Base-by-base conservation (phyloP, 2,797 vertebrate genomes). In the Emys orbicularis region DNA sequence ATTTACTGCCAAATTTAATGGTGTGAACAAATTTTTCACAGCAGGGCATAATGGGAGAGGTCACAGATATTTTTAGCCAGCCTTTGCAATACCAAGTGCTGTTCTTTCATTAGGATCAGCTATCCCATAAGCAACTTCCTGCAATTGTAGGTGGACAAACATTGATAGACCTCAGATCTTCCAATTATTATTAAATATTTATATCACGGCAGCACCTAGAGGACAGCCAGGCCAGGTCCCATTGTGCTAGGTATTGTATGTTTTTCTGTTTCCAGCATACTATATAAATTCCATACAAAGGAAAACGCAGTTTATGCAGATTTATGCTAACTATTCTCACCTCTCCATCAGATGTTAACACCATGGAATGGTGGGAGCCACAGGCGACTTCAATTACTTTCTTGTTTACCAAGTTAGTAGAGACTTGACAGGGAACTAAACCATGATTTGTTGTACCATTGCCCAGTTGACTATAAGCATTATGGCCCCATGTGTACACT, bases 401-500 rank as follows among this genome's bases (percentile, higher is more conserved):
- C 98, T 99, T 99, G 97, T 98, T 99, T 27, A 99, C 98, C 90
- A 99, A 98, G 96, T 99, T 99, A 93, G 99, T 99, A 94, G 99
- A 99, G 87, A 99, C 99, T 85, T 99, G 98, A 83, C 99, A 99
- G 6, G 99, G 99, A 90, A 98, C 94, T 50, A 99, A 97, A 25
- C 99, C 98, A 6, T 99, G 99, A 97, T 99, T 99, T 86, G 99
- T 99, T 86, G 99, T 99, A 44, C 99, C 99, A 83, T 99, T 99
- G 81, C 99, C 99, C 90, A 99, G 96, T 95, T 99, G 99, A 96
- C 99, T 99, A 76, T 99, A 99, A 90, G 99, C 99, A 95, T 99
- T 99, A 96, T 99, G 99, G 65, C 99, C 99, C 99, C 99, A 99
- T 1, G 99, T 99, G 97, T 99, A 99, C 74, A 99, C 99, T 95